Evolutionary conservation across 2,888 invertebrate genomes (phyloP), one percentile per base, ranked within the genome.

Genomic region (Gisinianus flammeolus): DNA sequence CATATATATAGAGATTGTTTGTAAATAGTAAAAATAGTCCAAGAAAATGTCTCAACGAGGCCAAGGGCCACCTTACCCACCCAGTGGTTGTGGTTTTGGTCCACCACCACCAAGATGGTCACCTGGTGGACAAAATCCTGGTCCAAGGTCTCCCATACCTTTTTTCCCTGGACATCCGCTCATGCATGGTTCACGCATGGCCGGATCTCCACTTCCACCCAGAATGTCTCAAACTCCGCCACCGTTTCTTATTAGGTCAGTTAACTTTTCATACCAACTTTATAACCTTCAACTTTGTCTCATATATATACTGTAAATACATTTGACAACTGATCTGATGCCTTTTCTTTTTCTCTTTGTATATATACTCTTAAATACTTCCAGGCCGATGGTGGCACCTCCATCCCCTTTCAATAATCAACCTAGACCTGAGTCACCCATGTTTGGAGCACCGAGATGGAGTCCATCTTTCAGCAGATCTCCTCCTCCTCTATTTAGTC

Each of bases 221-320:
- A 1, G 54, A 54, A 77, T 77, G 77, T 77, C 77, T 10, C 62
- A 71, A 31, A 77, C 77, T 5, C 77, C 77, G 3, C 77, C 77
- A 19, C 77, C 77, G 19, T 77, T 77, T 71, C 70, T 77, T 44
- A 64, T 77, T 6, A 24, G 77, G 77, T 77, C 12, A 35, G 12
- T 35, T 35, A 8, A 35, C 12, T 35, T 35, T 35, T 5, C 12
- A 35, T 35, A 35, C 5, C 12, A 35, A 35, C 5, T 35, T 12
- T 5, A 35, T 35, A 35, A 35, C 12, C 35, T 35, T 35, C 12
- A 35, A 35, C 12, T 35, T 35, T 8, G 12, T 35, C 12, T 35
- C 12, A 35, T 8, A 35, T 35, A 35, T 35, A 8, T 35, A 8
- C 6, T 8, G 12, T 5, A 5, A 35, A 8, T 35, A 35, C 35